Evolutionary conservation across 2,888 invertebrate species (phyloP).

Genomic region (Suillia variegata): DNA sequence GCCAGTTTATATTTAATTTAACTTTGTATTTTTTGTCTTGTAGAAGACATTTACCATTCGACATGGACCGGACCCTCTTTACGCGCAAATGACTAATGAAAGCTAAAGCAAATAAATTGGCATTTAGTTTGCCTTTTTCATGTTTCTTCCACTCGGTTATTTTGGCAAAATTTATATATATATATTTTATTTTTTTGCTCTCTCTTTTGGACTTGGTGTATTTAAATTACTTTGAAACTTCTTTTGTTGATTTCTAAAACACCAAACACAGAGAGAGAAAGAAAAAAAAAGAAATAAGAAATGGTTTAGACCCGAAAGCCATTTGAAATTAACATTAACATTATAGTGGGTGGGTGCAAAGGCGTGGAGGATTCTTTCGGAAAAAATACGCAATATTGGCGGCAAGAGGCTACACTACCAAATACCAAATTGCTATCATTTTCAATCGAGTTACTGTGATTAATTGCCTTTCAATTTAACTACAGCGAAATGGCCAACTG

Average conservation of each 20-base stretch:
- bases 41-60: too few species aligned
- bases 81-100: slow-evolving; percentile 43
- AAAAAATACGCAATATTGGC: slow-evolving; percentile 24
- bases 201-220: slow-evolving; percentile 26
- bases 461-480: slow-evolving; percentile 51
- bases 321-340: slow-evolving; percentile 22
- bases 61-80: slow-evolving; percentile 29
- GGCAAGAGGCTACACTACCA: slow-evolving; percentile 8
- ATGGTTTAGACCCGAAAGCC: not conserved
- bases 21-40: not conserved
- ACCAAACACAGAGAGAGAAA: not conserved
- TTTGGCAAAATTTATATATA: slow-evolving; percentile 13
- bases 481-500: too few species aligned
- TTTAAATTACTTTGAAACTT: slow-evolving; percentile 19
- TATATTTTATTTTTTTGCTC: slow-evolving; percentile 4
- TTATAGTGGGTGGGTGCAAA: not conserved
- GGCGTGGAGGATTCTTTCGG: slow-evolving; percentile 7
- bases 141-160: slow-evolving; percentile 24
- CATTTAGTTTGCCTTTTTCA: slow-evolving; percentile 43
- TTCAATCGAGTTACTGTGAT: slow-evolving; percentile 47
- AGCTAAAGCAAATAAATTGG: slow-evolving; percentile 48
- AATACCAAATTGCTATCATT: slow-evolving; percentile 43
- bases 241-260: slow-evolving; percentile 6
- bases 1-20: slow-evolving; percentile 21
- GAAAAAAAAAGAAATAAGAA: not conserved